Conservation (phyloP, 2,797 vertebrate species). For the Danio albolineatus region DNA sequence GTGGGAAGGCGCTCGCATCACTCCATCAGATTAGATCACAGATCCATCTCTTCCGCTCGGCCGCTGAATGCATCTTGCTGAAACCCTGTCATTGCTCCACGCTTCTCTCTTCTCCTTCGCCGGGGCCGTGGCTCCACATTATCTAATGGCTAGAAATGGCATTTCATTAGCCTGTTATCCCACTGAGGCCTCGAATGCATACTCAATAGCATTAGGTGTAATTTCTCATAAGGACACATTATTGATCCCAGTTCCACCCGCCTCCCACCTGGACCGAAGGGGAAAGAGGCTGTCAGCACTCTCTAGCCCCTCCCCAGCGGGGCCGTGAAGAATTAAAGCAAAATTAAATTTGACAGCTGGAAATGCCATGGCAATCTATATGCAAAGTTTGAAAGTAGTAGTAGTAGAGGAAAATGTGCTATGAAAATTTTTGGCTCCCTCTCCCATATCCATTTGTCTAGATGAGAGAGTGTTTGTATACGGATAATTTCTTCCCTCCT, state of each 20-base stretch:
- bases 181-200: conserved; percentile 89
- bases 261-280: conserved; percentile 87
- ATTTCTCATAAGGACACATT: conserved; percentile 99
- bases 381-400: conserved; percentile 85
- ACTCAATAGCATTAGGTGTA: conserved; percentile 94
- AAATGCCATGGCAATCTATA: conserved; percentile 98
- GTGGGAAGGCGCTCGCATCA: conserved; percentile 68
- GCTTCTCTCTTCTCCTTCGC: conserved; percentile 64
- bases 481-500: conserved; percentile 60
- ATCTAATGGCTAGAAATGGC: conserved; percentile 94
- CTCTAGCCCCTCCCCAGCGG: conserved; percentile 84
- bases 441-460: conserved; percentile 84
- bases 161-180: conserved; percentile 98
- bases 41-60: conserved; percentile 83
- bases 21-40: conserved; percentile 81
- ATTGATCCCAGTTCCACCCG: conserved; percentile 84
- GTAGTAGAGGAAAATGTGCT: conserved; percentile 75
- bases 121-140: conserved; percentile 72
- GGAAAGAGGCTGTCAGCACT: conserved; percentile 91
- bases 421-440: conserved; percentile 88
- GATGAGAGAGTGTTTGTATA: conserved; percentile 78
- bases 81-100: conserved; percentile 41
- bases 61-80: conserved; percentile 55
- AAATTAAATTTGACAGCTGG: conserved; percentile 99
- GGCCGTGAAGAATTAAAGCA: conserved; percentile 98